Evolutionary conservation across 2,888 invertebrate species (phyloP), one percentile per base, ranked within the genome.

Genomic region (Nephrotoma guestfalica): DNA sequence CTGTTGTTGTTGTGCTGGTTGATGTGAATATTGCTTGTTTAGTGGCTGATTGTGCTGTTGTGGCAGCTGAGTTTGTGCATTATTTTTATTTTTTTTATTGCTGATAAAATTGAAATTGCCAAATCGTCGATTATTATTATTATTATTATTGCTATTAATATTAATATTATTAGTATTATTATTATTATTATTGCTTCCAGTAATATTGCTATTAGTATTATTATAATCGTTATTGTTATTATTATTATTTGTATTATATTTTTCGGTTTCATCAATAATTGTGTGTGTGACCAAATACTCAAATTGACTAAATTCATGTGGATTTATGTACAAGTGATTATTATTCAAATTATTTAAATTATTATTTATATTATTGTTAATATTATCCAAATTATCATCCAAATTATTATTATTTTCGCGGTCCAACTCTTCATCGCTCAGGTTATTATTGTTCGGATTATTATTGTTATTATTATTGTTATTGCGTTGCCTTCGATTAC

Each of bases 261-360:
- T 86, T 45, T 40, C 40, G 40, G 86, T 86, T 9, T 88, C 89
- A 9, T 89, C 88, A 40, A 87, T 86, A 15, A 86, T 86, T 7
- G 87, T 87, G 15, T 45, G 45, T 47, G 86, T 86, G 43, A 86
- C 45, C n/a, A 86, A 86, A 86, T 47, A 86, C 40, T 86, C 86
- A 71, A 86, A 86, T 87, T 88, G 88, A 7, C 87, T 88, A 83
- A 87, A 87, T 43, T 87, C 87, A 18, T 88, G 87, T 83, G 88
- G 87, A 87, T 88, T 88, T 9, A 88, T 86, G 87, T 88, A 88
- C 42, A 88, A 87, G 47, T 88, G 88, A 85, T 88, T 88, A 71
- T 88, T 89, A 85, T 88, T 89, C 42, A 88, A 89, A 86, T 87
- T 86, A 71, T 87, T 86, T 42, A 45, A 43, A 86, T 86, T 86